Evolutionary conservation across 2,113 vertebrate genomes (phyloP), one percentile per base, ranked within the genome.

Genomic region (Labrus mixtus): DNA sequence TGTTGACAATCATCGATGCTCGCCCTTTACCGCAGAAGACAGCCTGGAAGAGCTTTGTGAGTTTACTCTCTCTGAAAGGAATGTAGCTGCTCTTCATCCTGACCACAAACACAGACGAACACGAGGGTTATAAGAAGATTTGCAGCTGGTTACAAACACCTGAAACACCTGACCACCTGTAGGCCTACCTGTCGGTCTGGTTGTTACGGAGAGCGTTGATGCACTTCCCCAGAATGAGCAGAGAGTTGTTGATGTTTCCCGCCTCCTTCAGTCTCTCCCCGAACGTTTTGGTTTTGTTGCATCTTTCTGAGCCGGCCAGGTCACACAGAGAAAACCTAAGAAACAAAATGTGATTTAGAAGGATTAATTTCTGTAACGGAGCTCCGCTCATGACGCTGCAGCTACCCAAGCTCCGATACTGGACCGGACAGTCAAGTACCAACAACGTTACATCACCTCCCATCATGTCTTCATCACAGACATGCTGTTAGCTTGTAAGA

Each of bases 151-250:
- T 16, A 33, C 10, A 3, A 13, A 45, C 9, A 0, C 9, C 25
- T 54, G 39, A 55, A 51, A 23, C n/a, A 8, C 23, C 12, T 4
- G 3, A 3, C 15, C 0, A 22, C 12, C 55, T 22, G 78, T 33
- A 33, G 29, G 29, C 29, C 29, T 93, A 97, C 96, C 94, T 87
- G 6, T 95, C 93, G 10, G 91, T 91, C 87, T 97, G 95, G 84
- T 92, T 95, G 91, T 94, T 95, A 37, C 96, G 95, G 9, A 97
- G 73, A 1, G 94, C 96, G 29, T 91, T 95, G 81, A 98, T 96
- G 78, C 96, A 97, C 74, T 97, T 97, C 43, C 96, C 97, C 84
- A 98, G 93, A 64, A 96, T 98, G 61, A 97, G 95, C 74, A 97
- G 93, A 5, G 96, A 97, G 82, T 95, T 96, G 88, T 97, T 98